Conservation (phyloP, 30 jellyfish, hydroid and myxozoan genomes). For the Pelagia noctiluca region DNA sequence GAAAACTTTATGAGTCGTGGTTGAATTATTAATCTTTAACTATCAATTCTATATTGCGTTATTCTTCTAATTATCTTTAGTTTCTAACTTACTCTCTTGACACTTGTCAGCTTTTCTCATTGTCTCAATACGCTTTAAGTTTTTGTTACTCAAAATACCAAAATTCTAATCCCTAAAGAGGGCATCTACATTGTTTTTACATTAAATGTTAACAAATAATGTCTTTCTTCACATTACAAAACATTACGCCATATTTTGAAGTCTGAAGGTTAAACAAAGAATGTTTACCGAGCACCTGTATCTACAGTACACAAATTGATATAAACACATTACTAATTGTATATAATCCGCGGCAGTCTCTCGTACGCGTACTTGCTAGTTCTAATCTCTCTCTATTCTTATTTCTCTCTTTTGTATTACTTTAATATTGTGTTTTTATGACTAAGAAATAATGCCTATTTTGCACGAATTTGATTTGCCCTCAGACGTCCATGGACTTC, state of each 20-base stretch:
- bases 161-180: too few relatives aligned
- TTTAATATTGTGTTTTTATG: too few relatives aligned
- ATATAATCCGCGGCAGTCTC: conserved; percentile 5
- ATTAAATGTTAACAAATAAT: background rate
- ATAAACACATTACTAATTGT: background rate
- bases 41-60: background rate
- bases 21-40: too few relatives aligned
- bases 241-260: background rate
- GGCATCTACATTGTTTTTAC: background rate
- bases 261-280: background rate
- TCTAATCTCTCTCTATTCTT: too few relatives aligned
- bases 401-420: too few relatives aligned
- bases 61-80: too few relatives aligned
- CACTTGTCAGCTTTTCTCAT: too few relatives aligned
- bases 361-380: background rate
- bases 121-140: background rate
- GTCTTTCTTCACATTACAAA: background rate
- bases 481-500: conserved; percentile 21
- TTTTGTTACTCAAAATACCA: background rate
- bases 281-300: background rate
- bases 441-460: conserved; percentile 2
- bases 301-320: background rate
- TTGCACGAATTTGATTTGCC: conserved; percentile 13
- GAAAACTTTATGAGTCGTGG: conserved; percentile 16
- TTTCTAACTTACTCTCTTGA: too few relatives aligned